Evolutionary conservation across 2,113 vertebrate genomes (phyloP).

Genomic region (Montifringilla adamsi): DNA sequence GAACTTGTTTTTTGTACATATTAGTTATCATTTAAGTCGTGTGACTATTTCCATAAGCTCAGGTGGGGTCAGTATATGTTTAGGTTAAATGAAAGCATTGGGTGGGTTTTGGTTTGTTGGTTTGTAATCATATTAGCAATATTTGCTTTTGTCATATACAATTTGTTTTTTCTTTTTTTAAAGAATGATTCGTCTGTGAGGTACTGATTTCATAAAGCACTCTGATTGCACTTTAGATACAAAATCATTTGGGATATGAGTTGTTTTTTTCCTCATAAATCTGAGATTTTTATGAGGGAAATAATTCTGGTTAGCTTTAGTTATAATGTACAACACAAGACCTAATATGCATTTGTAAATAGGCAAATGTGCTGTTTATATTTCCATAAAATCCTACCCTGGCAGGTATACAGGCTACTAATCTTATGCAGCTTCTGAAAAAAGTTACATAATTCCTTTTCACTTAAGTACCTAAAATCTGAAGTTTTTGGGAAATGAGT

Average conservation of each 20-base stretch:
- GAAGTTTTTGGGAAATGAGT: not conserved
- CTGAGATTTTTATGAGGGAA: not conserved
- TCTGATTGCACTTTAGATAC: not conserved
- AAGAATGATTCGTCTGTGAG: not conserved
- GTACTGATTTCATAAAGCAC: not conserved
- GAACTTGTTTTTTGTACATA: not conserved
- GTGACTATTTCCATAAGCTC: not conserved
- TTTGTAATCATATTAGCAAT: not conserved
- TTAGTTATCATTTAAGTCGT: not conserved
- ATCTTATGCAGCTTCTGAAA: not conserved
- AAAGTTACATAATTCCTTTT: not conserved
- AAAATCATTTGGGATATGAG: not conserved
- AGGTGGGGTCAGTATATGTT: not conserved
- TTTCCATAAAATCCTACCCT: not conserved
- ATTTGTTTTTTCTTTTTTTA: rapidly evolving
- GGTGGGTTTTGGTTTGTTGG: not conserved
- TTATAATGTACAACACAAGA: not conserved
- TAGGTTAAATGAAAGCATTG: not conserved
- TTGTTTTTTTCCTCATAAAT: not conserved
- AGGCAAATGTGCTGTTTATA: not conserved
- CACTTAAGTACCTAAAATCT: not conserved
- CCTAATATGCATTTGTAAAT: not conserved
- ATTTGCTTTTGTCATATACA: not conserved
- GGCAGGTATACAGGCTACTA: not conserved
- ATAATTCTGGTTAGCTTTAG: not conserved